Conservation (phyloP, 2,888 invertebrate genomes). For the Dryococelus australis region DNA sequence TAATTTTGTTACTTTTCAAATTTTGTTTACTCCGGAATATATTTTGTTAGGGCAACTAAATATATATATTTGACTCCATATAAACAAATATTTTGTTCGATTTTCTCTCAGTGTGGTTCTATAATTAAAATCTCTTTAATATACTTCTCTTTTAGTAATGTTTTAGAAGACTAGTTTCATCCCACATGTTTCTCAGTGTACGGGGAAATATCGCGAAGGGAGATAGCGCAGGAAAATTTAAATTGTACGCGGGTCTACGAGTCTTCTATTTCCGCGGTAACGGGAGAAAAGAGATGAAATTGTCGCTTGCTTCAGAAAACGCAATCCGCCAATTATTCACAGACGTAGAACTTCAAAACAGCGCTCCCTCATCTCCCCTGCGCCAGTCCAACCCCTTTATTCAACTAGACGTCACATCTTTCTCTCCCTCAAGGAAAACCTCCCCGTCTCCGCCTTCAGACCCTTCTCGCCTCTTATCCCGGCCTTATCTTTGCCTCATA, state of each 20-base stretch:
- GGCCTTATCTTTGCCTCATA: constrained; percentile 34
- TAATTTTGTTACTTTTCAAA: too few species aligned
- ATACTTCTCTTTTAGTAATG: too few species aligned
- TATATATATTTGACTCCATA: too few species aligned
- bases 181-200: too few species aligned
- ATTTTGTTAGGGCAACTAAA: too few species aligned
- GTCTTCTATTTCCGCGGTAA: not conserved
- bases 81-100: too few species aligned
- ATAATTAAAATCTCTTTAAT: too few species aligned
- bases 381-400: not conserved
- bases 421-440: constrained; percentile 27
- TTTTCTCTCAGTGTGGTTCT: too few species aligned
- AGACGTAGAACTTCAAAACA: not conserved
- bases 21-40: too few species aligned
- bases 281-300: not conserved
- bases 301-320: constrained; percentile 1
- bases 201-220: too few species aligned
- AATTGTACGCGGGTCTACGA: not conserved
- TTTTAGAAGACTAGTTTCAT: too few species aligned
- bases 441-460: not conserved
- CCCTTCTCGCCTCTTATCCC: not conserved
- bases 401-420: constrained; percentile 32
- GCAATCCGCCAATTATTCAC: not conserved
- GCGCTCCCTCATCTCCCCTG: not conserved
- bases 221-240: not conserved